phyloP scores from a whole-genome alignment of 1,140 invertebrate genomes.

The Plodia interpunctella region DNA sequence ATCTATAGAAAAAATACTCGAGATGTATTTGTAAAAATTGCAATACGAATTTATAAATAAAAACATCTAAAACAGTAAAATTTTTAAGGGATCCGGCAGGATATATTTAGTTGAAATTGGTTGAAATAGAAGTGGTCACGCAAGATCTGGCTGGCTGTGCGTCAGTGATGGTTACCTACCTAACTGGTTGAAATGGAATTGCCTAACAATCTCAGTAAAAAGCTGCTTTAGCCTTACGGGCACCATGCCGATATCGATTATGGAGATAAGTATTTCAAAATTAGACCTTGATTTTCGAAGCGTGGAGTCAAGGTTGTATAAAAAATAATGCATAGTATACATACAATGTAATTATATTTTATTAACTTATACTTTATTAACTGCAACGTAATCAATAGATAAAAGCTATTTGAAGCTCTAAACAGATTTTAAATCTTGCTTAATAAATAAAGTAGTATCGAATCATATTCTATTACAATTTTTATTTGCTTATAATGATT shows the following conservation, averaged over 20 bases:
- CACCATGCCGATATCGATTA: neutral
- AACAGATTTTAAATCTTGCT: neutral
- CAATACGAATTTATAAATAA: neutral
- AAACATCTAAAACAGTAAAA: too few species aligned
- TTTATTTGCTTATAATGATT: too few species aligned
- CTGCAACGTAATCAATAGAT: neutral
- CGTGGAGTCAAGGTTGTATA: conserved; percentile 9
- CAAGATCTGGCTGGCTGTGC: neutral
- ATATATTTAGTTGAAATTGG: neutral
- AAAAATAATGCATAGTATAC: conserved; percentile 4
- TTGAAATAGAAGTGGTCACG: neutral
- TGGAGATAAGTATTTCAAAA: conserved; percentile 11
- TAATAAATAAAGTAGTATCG: neutral
- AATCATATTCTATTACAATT: too few species aligned
- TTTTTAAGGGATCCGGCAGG: neutral
- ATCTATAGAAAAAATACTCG: too few species aligned
- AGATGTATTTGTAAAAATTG: too few species aligned
- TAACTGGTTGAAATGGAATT: neutral
- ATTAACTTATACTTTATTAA: neutral
- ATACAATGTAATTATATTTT: neutral
- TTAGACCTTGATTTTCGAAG: neutral
- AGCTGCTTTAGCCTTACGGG: neutral
- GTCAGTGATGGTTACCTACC: neutral
- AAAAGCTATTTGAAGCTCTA: neutral
- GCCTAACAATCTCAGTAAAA: neutral